Evolutionary conservation across 1,140 invertebrate genomes (phyloP).

Genomic region (Acromyrmex heyeri): DNA sequence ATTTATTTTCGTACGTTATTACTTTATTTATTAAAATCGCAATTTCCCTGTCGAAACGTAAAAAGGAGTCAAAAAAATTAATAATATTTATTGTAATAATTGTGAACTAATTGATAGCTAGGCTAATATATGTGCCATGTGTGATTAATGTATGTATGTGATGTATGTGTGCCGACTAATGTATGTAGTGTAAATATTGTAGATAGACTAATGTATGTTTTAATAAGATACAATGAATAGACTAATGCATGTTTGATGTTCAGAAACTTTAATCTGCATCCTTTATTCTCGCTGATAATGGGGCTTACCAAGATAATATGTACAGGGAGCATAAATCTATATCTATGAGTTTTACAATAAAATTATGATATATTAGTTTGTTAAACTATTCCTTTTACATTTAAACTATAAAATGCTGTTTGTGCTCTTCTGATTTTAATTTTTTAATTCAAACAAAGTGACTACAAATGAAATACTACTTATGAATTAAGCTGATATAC

Average conservation of each 20-base stretch:
- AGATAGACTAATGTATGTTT: slow-evolving; percentile 2
- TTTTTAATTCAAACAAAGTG: slow-evolving; percentile 5
- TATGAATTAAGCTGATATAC: neutral
- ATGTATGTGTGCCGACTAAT: neutral
- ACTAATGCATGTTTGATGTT: slow-evolving; percentile 81
- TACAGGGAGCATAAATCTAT: slow-evolving; percentile 11
- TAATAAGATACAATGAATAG: slow-evolving; percentile 42
- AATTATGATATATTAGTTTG: slow-evolving; percentile 2
- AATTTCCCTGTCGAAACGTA: neutral
- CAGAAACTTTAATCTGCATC: slow-evolving; percentile 48
- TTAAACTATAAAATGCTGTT: neutral
- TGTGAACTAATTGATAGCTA: neutral
- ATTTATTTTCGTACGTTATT: neutral
- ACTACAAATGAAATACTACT: neutral
- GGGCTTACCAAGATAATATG: slow-evolving; percentile 1
- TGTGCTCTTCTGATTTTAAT: neutral
- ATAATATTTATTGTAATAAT: neutral
- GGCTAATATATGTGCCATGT: neutral
- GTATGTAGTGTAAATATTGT: neutral
- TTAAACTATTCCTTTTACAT: neutral
- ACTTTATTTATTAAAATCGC: neutral
- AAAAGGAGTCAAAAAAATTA: neutral
- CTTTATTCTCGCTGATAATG: slow-evolving; percentile 6
- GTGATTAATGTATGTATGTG: neutral
- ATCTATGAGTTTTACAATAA: slow-evolving; percentile 16